These are phyloP conservation scores for Chondrilla cf. caribensis DNA, from an alignment of 37 sponge, comb jelly and placozoan species.

Conservation along the genomic window DNA sequence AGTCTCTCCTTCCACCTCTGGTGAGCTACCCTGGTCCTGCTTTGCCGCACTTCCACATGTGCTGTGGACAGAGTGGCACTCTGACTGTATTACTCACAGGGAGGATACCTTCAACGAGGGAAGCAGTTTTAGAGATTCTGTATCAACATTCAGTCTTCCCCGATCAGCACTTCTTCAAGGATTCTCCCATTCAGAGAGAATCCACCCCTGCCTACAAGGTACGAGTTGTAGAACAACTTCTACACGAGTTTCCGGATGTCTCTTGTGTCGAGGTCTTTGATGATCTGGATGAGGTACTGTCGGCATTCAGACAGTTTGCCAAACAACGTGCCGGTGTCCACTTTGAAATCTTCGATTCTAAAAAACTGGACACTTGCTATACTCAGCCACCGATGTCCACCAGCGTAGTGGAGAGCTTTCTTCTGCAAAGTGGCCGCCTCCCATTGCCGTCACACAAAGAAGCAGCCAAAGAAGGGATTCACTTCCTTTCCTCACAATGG, in stretches of 20 bases:
- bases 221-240: constrained; percentile 34
- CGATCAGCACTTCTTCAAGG: constrained; percentile 49
- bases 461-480: constrained; percentile 56
- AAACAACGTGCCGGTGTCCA: background rate
- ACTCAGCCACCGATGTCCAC: background rate
- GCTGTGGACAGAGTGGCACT: constrained; percentile 47
- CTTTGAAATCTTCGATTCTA: constrained; percentile 75
- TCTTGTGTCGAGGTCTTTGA: constrained; percentile 72
- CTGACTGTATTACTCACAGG: constrained; percentile 74
- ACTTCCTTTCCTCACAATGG: constrained; percentile 59
- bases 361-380: constrained; percentile 3
- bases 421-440: constrained; percentile 38
- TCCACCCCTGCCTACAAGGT: constrained; percentile 56
- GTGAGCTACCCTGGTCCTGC: constrained; percentile 70
- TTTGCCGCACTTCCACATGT: constrained; percentile 45
- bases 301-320: constrained; percentile 47
- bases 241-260: constrained; percentile 45
- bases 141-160: constrained; percentile 46
- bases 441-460: constrained; percentile 28
- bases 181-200: constrained; percentile 20
- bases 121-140: constrained; percentile 44
- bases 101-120: constrained; percentile 31
- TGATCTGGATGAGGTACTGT: constrained; percentile 61
- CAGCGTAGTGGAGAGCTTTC: constrained; percentile 16
- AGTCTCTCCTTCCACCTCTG: constrained; percentile 79